Percentiles rank a stretch among this genome's conserved stretches.
Conservation (phyloP, 2,113 vertebrate genomes). For the Sisor rabdophorus region DNA sequence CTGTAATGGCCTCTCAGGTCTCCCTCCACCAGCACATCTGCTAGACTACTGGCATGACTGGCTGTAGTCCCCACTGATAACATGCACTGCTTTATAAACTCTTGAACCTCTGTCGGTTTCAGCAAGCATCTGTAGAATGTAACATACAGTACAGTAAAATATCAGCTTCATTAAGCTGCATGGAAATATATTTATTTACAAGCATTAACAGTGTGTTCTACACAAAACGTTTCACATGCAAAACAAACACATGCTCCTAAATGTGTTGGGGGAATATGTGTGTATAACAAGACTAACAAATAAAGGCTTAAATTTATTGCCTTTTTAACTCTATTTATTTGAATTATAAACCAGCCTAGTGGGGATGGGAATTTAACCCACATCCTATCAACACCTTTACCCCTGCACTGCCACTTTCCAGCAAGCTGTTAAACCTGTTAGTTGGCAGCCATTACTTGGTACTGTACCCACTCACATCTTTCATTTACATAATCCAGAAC, state of each 20-base stretch:
- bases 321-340: not conserved
- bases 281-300: not conserved
- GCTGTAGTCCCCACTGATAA: conserved; percentile 60
- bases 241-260: not conserved
- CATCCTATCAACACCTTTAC: too few relatives aligned
- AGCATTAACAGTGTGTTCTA: not conserved
- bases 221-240: not conserved
- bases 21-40: conserved; percentile 71
- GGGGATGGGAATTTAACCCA: too few relatives aligned
- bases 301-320: not conserved
- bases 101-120: conserved; percentile 58
- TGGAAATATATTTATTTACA: not conserved
- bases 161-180: not conserved
- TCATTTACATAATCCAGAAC: too few relatives aligned
- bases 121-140: conserved; percentile 65
- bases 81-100: conserved; percentile 70
- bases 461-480: too few relatives aligned
- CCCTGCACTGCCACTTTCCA: too few relatives aligned
- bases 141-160: not conserved
- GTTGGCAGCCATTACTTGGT: too few relatives aligned
- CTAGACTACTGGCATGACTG: conserved; percentile 66
- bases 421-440: too few relatives aligned
- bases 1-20: conserved; percentile 73
- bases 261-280: not conserved
- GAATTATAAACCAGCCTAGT: too few relatives aligned